These are phyloP conservation scores for Apeira syringaria DNA, from an alignment of 2,888 invertebrate genomes.

Conservation along the genomic window DNA sequence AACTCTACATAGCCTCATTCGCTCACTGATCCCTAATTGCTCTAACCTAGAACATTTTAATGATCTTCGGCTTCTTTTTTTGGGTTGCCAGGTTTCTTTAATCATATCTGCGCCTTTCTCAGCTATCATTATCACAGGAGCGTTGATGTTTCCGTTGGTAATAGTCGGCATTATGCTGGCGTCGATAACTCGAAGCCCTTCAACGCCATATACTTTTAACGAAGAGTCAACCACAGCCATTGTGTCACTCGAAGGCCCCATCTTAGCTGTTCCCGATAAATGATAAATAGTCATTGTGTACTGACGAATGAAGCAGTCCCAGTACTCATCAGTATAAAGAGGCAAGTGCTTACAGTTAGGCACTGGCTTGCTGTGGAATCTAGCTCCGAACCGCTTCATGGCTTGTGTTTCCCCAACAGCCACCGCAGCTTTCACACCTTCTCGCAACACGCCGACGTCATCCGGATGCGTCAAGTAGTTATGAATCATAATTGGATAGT, in stretches of 20 bases:
- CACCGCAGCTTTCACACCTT: constrained; percentile 93
- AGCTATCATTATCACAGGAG: constrained; percentile 93
- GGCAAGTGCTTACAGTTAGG: constrained; percentile 93
- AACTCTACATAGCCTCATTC: constrained; percentile 43
- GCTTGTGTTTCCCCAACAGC: constrained; percentile 91
- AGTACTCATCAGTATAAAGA: constrained; percentile 91
- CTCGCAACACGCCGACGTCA: constrained; percentile 92
- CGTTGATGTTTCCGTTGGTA: constrained; percentile 94
- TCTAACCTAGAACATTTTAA: constrained; percentile 48
- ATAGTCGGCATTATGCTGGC: constrained; percentile 95
- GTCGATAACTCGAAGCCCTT: constrained; percentile 92
- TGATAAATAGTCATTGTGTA: constrained; percentile 96
- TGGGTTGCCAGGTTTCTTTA: constrained; percentile 86
- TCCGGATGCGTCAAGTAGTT: constrained; percentile 95
- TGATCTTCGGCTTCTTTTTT: constrained; percentile 49
- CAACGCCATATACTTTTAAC: constrained; percentile 89
- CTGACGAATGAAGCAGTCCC: constrained; percentile 92
- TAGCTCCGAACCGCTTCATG: constrained; percentile 90
- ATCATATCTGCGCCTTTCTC: constrained; percentile 94
- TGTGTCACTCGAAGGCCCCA: constrained; percentile 90
- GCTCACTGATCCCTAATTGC: constrained; percentile 38
- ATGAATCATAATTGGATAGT: constrained; percentile 94
- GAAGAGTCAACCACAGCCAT: constrained; percentile 92
- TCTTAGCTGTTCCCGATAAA: constrained; percentile 92
- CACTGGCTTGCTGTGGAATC: constrained; percentile 88